Base-by-base conservation (phyloP, 1,140 invertebrate genomes). In the Pseudoatta argentina region DNA sequence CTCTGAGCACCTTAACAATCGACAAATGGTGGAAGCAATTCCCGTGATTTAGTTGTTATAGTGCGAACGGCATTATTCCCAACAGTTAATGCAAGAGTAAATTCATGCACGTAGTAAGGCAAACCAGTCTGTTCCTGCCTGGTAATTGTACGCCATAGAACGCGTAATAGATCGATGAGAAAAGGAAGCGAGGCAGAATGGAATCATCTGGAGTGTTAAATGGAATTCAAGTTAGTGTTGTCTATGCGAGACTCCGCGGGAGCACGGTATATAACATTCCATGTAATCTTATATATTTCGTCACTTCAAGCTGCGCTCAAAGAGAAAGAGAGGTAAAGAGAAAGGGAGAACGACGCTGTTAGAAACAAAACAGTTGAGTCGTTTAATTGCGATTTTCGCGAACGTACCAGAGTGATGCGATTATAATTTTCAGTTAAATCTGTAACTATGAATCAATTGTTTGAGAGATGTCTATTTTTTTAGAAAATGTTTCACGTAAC, bases 201-300 rank as follows among this genome's bases (percentile, higher is more conserved):
- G 63, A 78, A 78, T 78, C 63, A 78, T 78, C 72, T 66, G 75
- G 61, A 85, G 82, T 85, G 82, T 85, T 78, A 85, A 85, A 78
- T 78, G 75, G 82, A 78, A 85, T 85, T 85, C 82, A 78, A 78
- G 73, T 85, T 77, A 85, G 73, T 78, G 82, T 85, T 85, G 75
- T 64, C 82, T 76, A 48, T 51, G 39, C 39, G 39, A 76, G 73
- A 83, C 34, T 66, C 14, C 44, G 64, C 34, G 53, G 21, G 53
- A 83, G 39, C 27, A 55, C 18, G n/a, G 55, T 86, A 81, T 61
- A 79, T 71, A 79, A 39, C 64, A 48, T 30, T 66, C 61, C 18
- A 78, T 86, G 55, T 79, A 79, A 86, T 81, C 63, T 86, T 81
- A 71, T 79, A 44, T 81, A 81, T 83, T 86, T 86, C 76, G 76